A percentile compares a stretch with the other conserved stretches of the same genome.
Conservation (phyloP, 1,140 invertebrate genomes). For the Hermetia illucens region DNA sequence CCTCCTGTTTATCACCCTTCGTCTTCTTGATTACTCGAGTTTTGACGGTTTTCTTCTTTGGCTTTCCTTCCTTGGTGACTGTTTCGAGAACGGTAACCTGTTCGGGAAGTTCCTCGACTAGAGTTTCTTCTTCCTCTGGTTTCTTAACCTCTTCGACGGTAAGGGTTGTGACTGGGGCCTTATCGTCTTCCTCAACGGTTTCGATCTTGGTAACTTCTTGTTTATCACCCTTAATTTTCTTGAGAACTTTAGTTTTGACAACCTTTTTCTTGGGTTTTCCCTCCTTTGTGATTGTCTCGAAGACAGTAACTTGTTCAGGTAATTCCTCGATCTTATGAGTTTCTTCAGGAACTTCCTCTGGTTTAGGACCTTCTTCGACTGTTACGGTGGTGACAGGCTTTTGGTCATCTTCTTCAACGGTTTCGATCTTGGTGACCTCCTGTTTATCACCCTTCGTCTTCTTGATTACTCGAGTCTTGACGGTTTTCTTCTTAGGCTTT, state of each 20-base stretch:
- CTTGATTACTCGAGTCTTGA: too few species aligned
- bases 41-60: slow-evolving; percentile 23
- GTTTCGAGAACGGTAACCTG: slow-evolving; percentile 11
- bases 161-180: slow-evolving; percentile 21
- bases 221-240: slow-evolving; percentile 19
- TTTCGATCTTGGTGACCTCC: too few species aligned
- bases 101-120: slow-evolving; percentile 11
- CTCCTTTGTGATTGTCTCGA: slow-evolving; percentile 11
- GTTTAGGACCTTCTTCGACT: too few species aligned
- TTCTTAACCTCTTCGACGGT: slow-evolving; percentile 11
- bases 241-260: slow-evolving; percentile 16
- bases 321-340: slow-evolving; percentile 7
- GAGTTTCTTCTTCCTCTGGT: slow-evolving; percentile 5
- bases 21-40: slow-evolving; percentile 24
- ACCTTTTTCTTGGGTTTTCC: slow-evolving; percentile 9
- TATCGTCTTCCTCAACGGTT: slow-evolving; percentile 28
- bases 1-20: slow-evolving; percentile 20
- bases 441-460: too few species aligned
- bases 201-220: slow-evolving; percentile 27
- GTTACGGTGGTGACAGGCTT: too few species aligned
- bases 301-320: slow-evolving; percentile 7
- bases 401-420: too few species aligned
- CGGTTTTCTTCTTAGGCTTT: too few species aligned
- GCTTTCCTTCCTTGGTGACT: slow-evolving; percentile 15
- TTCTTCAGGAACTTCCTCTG: too few species aligned